Percentiles rank a stretch among this genome's conserved stretches.
Conservation (phyloP, 2,113 vertebrate species). For the Bagarius yarrelli region DNA sequence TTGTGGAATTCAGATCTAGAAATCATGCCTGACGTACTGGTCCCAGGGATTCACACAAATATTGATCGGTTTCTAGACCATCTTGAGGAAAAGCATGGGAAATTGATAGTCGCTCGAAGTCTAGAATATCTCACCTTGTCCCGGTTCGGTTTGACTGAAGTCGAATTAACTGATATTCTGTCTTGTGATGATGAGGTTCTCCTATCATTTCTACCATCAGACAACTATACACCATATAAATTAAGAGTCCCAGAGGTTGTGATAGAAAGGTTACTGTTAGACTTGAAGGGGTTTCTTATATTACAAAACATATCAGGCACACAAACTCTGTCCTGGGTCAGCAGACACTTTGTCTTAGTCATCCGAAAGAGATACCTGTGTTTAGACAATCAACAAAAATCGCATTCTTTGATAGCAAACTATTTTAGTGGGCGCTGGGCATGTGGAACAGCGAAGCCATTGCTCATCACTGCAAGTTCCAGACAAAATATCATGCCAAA, state of each 20-base stretch:
- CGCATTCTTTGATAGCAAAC: conserved; percentile 65
- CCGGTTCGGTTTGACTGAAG: conserved; percentile 68
- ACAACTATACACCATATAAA: conserved; percentile 15
- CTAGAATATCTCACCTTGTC: conserved; percentile 70
- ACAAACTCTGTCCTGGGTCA: conserved; percentile 68
- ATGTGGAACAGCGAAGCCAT: conserved; percentile 57
- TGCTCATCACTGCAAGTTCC: conserved; percentile 30
- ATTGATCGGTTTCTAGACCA: conserved; percentile 65
- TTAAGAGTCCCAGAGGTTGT: conserved; percentile 63
- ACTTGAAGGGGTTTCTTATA: conserved; percentile 67
- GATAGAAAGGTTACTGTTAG: conserved; percentile 68
- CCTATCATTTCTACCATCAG: conserved; percentile 34
- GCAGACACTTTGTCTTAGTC: conserved; percentile 70
- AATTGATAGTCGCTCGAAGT: conserved; percentile 55
- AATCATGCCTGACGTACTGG: conserved; percentile 62
- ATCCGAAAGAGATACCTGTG: conserved; percentile 65
- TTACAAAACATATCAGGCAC: conserved; percentile 56
- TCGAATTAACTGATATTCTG: conserved; percentile 72
- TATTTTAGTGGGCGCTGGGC: conserved; percentile 68
- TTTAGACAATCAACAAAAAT: conserved; percentile 39
- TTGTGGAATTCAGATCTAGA: conserved; percentile 67
- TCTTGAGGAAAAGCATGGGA: conserved; percentile 69
- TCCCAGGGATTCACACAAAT: conserved; percentile 63
- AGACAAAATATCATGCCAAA: conserved; percentile 15
- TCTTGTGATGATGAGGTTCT: conserved; percentile 62